Evolutionary conservation across 1,140 invertebrate species (phyloP), one percentile per base, ranked within the genome.

Genomic region (Diachasmimorpha longicaudata): DNA sequence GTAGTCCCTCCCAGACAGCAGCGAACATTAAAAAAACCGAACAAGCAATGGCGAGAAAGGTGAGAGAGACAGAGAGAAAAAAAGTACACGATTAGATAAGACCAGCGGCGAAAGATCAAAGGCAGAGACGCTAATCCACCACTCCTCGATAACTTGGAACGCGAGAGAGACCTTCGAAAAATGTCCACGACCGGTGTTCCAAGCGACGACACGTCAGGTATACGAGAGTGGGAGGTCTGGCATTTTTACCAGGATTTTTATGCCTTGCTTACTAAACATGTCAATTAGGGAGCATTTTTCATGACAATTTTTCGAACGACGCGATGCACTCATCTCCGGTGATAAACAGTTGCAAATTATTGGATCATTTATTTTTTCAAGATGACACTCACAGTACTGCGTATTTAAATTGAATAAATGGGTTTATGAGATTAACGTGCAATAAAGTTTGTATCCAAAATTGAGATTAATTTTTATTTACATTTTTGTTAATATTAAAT

Each of bases 71-170:
- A 10, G 76, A 74, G 58, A 63, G 58, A 63, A 31, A 63, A 79
- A 79, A 74, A 46, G 74, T 25, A 63, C 52, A 79, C 79, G 84
- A 85, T 84, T 85, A 85, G 84, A 85, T 85, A 85, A 84, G 82
- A 79, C 67, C 70, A 19, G 58, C 74, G 81, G 82, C 82, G 82
- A 74, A 73, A 85, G 82, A 83, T 85, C 81, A 85, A 85, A 85
- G 82, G 74, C 74, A 78, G 77, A 76, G 81, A 68, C 80, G 81
- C 81, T 85, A 85, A 85, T 85, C 84, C 82, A 80, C 76, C 78
- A 78, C 81, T 83, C 77, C 74, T 78, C 81, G 83, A 85, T 85
- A 85, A 85, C 75, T 72, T 23, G 23, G 58, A 63, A 63, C 58
- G 19, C 58, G 78, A 44, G 76, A 82, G 78, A 44, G 83, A 75